Base-by-base conservation (phyloP, 2,888 invertebrate genomes). In the Cryptophagus acutangulus region DNA sequence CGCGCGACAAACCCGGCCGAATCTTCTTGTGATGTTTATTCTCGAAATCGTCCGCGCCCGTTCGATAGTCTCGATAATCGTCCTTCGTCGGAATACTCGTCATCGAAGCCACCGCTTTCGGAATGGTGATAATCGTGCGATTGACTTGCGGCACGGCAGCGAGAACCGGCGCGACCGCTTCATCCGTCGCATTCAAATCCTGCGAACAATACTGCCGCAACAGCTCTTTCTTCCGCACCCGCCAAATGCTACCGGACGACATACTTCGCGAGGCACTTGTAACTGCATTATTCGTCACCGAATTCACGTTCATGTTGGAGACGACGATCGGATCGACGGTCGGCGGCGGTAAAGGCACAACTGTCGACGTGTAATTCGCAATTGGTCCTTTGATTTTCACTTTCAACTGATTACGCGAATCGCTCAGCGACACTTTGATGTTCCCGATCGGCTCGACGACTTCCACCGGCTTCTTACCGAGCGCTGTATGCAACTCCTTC, bases 371-470 rank as follows among this genome's bases (percentile, higher is more conserved):
- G 24, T 83, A 86, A 61, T 84, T 87, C 56, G 89, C 87, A 45
- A 87, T 76, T 1, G 91, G 91, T 2, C 90, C 91, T 65, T 92
- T 91, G 47, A 91, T 91, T 69, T 92, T 92, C 0, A 92, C 82
- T 65, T 91, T 91, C 2, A 92, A 71, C 62, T 90, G 90, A 67
- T 89, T 89, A 17, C 89, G 75, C 0, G 88, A 84, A 67, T 89
- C 88, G 1, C 82, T 81, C 1, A 87, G 70, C 1, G 86, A 83
- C 1, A 84, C 84, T 62, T 87, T 87, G 2, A 81, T 81, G 41
- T 74, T 74, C 1, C 67, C 67, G 43, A 70, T 71, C 3, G 68
- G 67, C 38, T 71, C 71, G 29, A 71, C 66, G 3, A 13, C 12
- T 20, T 20, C 6, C 2, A 12, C 8, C 0, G 71, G 69, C 26